Evolutionary conservation across 2,113 vertebrate species (phyloP).

Genomic region (Percopsis transmontana): DNA sequence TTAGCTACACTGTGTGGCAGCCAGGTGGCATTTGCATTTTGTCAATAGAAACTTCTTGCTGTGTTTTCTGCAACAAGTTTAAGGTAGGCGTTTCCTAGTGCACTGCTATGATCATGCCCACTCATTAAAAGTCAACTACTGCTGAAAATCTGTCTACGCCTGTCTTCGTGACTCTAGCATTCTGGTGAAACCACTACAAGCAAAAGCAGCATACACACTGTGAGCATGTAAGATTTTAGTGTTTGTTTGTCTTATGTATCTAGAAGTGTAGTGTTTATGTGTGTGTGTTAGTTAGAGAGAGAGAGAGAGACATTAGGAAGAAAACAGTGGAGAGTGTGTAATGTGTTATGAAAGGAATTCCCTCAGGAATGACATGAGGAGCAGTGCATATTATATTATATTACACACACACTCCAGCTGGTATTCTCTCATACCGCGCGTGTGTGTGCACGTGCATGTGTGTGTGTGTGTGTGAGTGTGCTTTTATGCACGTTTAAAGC

Average conservation of each 20-base stretch:
- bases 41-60: too few relatives aligned
- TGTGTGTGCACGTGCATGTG: conserved; percentile 17
- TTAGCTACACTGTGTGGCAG: too few relatives aligned
- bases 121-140: too few relatives aligned
- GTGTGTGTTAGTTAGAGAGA: conserved; percentile 1
- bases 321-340: conserved; percentile 45
- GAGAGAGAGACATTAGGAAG: conserved; percentile 9
- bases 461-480: conserved; percentile 31
- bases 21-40: too few relatives aligned
- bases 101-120: too few relatives aligned
- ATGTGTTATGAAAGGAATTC: conserved; percentile 59
- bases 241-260: not conserved
- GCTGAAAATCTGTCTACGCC: too few relatives aligned
- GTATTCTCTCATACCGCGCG: conserved; percentile 20
- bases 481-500: conserved; percentile 25
- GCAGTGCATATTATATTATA: conserved; percentile 53
- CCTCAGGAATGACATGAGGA: conserved; percentile 40
- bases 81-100: too few relatives aligned
- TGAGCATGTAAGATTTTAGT: too few relatives aligned
- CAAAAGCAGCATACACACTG: too few relatives aligned
- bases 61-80: too few relatives aligned
- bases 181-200: too few relatives aligned
- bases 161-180: too few relatives aligned
- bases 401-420: conserved; percentile 38
- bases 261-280: not conserved